phyloP scores from a whole-genome alignment of 2,888 invertebrate genomes.

The Clitarchus hookeri region DNA sequence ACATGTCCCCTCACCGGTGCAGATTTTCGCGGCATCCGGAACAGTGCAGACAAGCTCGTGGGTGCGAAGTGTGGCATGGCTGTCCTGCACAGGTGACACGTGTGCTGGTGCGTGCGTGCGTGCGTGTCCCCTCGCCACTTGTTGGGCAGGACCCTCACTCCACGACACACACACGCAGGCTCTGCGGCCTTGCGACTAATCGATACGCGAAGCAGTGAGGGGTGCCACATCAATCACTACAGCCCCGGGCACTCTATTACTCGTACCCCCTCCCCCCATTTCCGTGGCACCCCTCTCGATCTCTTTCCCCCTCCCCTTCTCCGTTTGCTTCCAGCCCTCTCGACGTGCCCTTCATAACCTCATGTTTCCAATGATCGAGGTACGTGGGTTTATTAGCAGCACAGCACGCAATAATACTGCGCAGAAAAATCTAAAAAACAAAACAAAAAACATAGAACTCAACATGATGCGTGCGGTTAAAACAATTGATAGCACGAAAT shows the following conservation, averaged over 20 bases:
- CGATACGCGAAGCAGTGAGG: slow-evolving; percentile 8
- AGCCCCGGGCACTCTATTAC: slow-evolving; percentile 1
- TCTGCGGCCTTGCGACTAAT: background rate
- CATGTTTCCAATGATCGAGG: background rate
- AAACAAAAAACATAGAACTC: no score
- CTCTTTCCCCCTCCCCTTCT: background rate
- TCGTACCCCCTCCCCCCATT: background rate
- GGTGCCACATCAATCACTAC: slow-evolving; percentile 10
- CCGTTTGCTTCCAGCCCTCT: background rate
- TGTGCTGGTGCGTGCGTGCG: background rate
- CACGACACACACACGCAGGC: background rate
- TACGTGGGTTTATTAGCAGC: background rate
- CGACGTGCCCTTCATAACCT: background rate
- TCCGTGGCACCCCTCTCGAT: background rate
- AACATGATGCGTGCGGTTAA: no score
- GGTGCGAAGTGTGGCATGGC: background rate
- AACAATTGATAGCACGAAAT: no score
- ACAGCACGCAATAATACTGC: background rate
- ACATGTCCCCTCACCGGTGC: no score
- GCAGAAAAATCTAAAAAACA: background rate
- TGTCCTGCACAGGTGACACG: background rate
- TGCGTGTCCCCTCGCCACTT: slow-evolving; percentile 3
- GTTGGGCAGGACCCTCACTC: background rate
- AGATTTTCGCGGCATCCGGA: background rate
- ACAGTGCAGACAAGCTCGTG: background rate